Evolutionary conservation across 2,888 invertebrate genomes (phyloP).

Genomic region (Lycocerus yunnanus): DNA sequence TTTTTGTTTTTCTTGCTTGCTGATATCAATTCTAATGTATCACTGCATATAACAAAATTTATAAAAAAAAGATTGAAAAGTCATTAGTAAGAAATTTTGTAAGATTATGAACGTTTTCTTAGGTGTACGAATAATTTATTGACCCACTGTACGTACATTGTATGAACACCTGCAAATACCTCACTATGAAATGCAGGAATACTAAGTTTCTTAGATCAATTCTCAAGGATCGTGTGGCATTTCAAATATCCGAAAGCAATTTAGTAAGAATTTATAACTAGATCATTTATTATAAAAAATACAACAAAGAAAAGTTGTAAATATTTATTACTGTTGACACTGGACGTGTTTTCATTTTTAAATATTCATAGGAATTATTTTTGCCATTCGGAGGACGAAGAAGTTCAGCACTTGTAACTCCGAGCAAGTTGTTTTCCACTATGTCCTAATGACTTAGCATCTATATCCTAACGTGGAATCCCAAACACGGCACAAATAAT

Average conservation of each 20-base stretch:
- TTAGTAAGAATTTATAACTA: neutral
- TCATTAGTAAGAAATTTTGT: too few species aligned
- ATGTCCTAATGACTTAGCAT: too few species aligned
- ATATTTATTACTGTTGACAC: neutral
- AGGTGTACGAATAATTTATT: too few species aligned
- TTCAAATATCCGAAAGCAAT: conserved; percentile 2
- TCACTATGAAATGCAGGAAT: neutral
- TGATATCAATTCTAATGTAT: too few species aligned
- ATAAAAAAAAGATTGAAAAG: too few species aligned
- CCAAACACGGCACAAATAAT: too few species aligned
- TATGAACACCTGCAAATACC: neutral
- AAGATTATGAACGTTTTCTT: too few species aligned
- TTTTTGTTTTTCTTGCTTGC: too few species aligned
- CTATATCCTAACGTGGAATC: too few species aligned
- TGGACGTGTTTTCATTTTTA: neutral
- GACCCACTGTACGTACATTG: too few species aligned
- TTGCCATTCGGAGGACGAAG: neutral
- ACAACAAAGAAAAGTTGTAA: neutral
- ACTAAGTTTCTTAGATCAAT: neutral
- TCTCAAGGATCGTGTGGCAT: conserved; percentile 2
- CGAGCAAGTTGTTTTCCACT: too few species aligned
- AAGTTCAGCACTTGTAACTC: neutral
- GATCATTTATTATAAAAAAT: neutral
- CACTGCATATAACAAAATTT: too few species aligned
- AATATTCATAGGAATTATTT: neutral